Evolutionary conservation across 2,113 vertebrate genomes (phyloP).

Genomic region (Prochilodus magdalenae): DNA sequence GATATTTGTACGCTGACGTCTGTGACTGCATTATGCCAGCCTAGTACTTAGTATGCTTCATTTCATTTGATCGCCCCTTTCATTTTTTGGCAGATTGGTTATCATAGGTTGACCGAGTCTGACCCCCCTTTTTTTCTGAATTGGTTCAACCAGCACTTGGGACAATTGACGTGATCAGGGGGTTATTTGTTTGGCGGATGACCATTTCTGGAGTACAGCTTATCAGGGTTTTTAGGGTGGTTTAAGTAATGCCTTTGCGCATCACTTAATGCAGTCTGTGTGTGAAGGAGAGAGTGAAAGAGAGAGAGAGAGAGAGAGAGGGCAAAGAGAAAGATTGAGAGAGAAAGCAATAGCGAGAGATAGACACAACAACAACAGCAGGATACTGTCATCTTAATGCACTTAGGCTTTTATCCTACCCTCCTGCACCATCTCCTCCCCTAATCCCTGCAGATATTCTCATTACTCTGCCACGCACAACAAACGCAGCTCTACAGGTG

Average conservation of each 20-base stretch:
- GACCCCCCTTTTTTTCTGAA: not conserved
- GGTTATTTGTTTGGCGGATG: not conserved
- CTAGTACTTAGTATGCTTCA: not conserved
- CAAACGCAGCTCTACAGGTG: not conserved
- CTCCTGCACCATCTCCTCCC: constrained; percentile 6
- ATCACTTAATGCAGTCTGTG: not conserved
- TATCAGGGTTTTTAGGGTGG: constrained; percentile 2
- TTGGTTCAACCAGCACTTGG: not conserved
- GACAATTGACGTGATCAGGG: not conserved
- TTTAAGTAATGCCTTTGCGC: not conserved
- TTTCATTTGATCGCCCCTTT: not conserved
- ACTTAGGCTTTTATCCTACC: constrained; percentile 21
- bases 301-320: not conserved
- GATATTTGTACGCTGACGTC: not conserved
- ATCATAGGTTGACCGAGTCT: not conserved
- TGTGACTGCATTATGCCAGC: not conserved
- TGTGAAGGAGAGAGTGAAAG: not conserved
- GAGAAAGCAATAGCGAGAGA: not conserved
- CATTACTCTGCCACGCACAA: constrained; percentile 10
- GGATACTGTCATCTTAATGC: constrained; percentile 31
- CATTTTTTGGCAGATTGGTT: not conserved
- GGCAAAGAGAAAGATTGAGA: not conserved
- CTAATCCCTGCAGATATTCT: constrained; percentile 13
- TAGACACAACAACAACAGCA: not conserved
- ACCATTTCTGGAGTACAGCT: not conserved